phyloP scores from a whole-genome alignment of 1,140 invertebrate species.

The Druon quercuslanigerum region DNA sequence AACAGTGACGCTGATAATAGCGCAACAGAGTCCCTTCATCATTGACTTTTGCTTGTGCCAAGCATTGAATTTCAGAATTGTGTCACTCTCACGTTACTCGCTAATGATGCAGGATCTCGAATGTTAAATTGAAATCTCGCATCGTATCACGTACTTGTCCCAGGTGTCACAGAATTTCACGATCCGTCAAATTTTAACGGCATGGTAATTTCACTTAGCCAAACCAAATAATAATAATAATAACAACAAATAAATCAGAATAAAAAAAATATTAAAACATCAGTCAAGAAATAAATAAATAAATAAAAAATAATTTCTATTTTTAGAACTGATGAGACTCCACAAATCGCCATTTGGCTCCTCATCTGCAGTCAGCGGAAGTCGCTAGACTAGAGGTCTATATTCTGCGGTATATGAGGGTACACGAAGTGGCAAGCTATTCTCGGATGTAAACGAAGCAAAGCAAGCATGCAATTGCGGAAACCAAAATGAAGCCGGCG shows the following conservation, averaged over 20 bases:
- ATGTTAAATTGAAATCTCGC: no score
- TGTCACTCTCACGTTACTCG: background rate
- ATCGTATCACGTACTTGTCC: background rate
- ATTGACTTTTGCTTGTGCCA: background rate
- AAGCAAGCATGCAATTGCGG: slow-evolving; percentile 13
- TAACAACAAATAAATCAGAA: no score
- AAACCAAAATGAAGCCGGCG: slow-evolving; percentile 7
- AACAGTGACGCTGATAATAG: background rate
- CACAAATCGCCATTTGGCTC: slow-evolving; percentile 1
- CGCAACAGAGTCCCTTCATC: background rate
- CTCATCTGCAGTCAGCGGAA: slow-evolving; percentile 3
- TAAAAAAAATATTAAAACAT: no score
- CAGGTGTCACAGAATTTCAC: background rate
- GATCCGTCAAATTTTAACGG: background rate
- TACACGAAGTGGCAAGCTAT: slow-evolving; percentile 1
- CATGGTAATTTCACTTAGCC: background rate
- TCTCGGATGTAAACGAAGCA: slow-evolving; percentile 11
- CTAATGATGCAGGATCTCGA: background rate
- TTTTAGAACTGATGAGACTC: background rate
- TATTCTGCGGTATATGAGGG: slow-evolving; percentile 9
- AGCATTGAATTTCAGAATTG: slow-evolving; percentile 1
- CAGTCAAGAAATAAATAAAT: no score
- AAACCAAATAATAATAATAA: no score
- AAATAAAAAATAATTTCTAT: background rate
- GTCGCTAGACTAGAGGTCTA: slow-evolving; percentile 2